Evolutionary conservation across 2,888 invertebrate genomes (phyloP), one percentile per base, ranked within the genome.

Genomic region (Palloptera scutellata): DNA sequence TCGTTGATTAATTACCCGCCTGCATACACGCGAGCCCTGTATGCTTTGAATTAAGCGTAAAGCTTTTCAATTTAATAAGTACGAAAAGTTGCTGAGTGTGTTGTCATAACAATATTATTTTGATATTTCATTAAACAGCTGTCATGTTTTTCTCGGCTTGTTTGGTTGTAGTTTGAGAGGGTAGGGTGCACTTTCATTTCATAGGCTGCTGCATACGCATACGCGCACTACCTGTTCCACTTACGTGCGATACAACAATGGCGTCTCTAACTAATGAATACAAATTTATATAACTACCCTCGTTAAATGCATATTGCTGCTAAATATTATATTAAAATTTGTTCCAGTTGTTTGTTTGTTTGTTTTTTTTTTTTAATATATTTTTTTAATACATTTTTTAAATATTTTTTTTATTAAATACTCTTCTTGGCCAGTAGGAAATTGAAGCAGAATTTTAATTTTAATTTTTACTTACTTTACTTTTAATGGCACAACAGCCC

Each of bases 1-100:
- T 70, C 66, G 52, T 53, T 72, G 71, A 72, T 72, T 72, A 68
- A 72, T 69, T 60, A 51, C 17, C 30, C 60, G 40, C 30, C 43
- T 19, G 12, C 54, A 17, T 60, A 48, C 30, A 55, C 41, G 15
- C 54, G 12, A 41, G 11, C 17, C n/a, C n/a, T 30, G 30, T 30
- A 30, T 30, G 30, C 30, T 30, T 30, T 30, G 30, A 30, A 30
- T 41, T 17, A 58, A 43, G 41, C 17, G 58, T 58, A n/a, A 58
- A 57, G 15, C 15, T 13, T 41, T 40, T 57, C 13, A 15, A 57
- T 5, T 17, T 17, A 40, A 58, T 58, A 40, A 40, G 41, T 58
- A 40, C 13, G 10, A 8, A 30, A 55, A n/a, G 40, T 30, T 30
- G 11, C 11, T n/a, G 13, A n/a, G 1, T 45, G 1, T 45, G 19